These are phyloP conservation scores for Ennomos quercinarius DNA, from an alignment of 2,888 invertebrate genomes.

Conservation along the genomic window DNA sequence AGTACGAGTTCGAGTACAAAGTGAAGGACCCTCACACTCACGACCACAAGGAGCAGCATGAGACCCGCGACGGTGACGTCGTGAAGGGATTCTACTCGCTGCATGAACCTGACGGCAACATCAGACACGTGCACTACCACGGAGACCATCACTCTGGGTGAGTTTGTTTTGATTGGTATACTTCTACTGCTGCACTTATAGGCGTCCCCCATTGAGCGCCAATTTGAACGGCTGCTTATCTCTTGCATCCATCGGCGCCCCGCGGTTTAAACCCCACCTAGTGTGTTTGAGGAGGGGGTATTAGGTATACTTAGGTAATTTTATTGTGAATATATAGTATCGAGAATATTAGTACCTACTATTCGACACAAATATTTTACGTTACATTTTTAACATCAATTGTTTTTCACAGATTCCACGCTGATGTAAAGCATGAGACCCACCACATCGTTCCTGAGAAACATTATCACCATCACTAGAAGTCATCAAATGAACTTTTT, in stretches of 20 bases:
- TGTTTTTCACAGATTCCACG: conserved; percentile 55
- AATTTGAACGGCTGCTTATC: no score
- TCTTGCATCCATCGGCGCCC: no score
- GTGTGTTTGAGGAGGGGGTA: no score
- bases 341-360: no score
- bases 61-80: conserved; percentile 69
- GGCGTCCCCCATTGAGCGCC: no score
- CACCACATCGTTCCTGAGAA: conserved; percentile 52
- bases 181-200: no score
- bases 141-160: conserved; percentile 72
- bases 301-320: no score
- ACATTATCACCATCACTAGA: conserved; percentile 39
- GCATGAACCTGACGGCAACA: conserved; percentile 69
- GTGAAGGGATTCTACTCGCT: conserved; percentile 73
- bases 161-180: background rate
- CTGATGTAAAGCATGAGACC: conserved; percentile 54
- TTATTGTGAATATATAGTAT: no score
- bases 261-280: no score
- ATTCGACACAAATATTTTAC: background rate
- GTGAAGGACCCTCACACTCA: conserved; percentile 75
- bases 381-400: background rate
- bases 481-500: background rate
- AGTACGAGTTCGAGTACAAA: conserved; percentile 76
- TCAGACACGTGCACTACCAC: conserved; percentile 70
- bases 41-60: conserved; percentile 75